Base-by-base conservation (phyloP, 1,140 invertebrate genomes). In the Diorhabda sublineata region DNA sequence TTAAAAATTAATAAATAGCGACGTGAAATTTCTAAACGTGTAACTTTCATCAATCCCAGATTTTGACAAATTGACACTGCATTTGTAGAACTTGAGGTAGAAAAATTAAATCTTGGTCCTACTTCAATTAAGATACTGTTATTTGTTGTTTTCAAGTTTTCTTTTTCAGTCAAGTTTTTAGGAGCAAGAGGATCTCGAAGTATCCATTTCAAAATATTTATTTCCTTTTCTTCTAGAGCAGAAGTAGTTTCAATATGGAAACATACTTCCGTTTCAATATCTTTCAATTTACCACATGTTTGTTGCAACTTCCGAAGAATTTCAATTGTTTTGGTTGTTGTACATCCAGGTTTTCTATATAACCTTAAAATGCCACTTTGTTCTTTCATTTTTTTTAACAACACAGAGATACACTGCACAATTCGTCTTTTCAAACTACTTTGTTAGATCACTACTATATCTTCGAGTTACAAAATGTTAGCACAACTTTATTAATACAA, bases 81-180 rank as follows among this genome's bases (percentile, higher is more conserved):
- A 83, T 98, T 98, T 70, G 93, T 97, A 2, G 95, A 98, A 78
- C 95, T 95, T 1, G 96, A 89, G 56, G 96, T 97, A 6, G 93
- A 96, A 81, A 97, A 97, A 82, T 96, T 97, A 69, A 96, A 87
- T 78, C 94, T 93, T 52, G 92, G 92, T 43, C 92, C 92, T 80
- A 93, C 91, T 86, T 94, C 92, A 74, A 93, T 87, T 42, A 92
- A 67, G 3, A 86, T 72, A 64, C 83, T 81, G 72, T 85, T 76
- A 52, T 82, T 81, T 9, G 80, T 77, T 6, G 84, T 77, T 72
- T 82, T 73, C 6, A 76, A 56, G 26, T 44, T 47, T 41, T 67
- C 43, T 65, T 69, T 76, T 68, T 81, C 84, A 5, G 82, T 82
- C 64, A 89, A 78, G 26, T 83, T 81, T 64, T 85, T 74, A 7